Evolutionary conservation across 1,140 invertebrate species (phyloP), one percentile per base, ranked within the genome.

Genomic region (Zophobas atratus): DNA sequence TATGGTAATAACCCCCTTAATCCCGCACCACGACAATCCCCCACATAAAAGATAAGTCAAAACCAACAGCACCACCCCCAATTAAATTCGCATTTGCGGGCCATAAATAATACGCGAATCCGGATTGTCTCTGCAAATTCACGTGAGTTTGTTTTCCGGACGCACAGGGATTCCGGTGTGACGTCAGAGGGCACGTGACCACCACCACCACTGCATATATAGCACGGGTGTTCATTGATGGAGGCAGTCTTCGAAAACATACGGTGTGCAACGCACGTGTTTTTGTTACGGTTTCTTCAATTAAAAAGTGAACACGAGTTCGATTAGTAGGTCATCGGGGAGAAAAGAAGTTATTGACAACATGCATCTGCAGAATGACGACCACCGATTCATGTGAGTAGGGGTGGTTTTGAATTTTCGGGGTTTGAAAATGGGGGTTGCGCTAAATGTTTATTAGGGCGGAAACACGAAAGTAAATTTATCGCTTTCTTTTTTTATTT

Each of bases 91-190:
- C 2, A 20, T 51, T 4, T 51, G 49, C 2, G 2, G 2, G 8
- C 20, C 60, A 43, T 67, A 67, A 67, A 46, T 46, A 67, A 67
- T 43, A 8, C 20, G 32, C 33, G 39, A 67, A 67, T 67, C 39
- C 32, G 60, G 43, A 67, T 60, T 8, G 35, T 38, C 57, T 63
- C 49, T 2, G 49, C n/a, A 38, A 6, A 39, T 56, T 67, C 60
- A 67, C 60, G 60, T 67, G 60, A 67, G 60, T 67, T 67, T 63
- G 60, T 67, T 67, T 67, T 67, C 60, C 60, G 60, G 60, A 41
- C 60, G 35, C 20, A 2, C 32, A 67, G 60, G 60, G 60, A 67
- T 67, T 67, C 60, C 60, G 35, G 39, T 67, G 39, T 67, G 60
- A 67, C 60, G 60, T 67, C 1, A 41, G 32, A 4, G 6, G n/a